Percentiles rank a stretch among this genome's conserved stretches.
These are phyloP conservation scores for Glyphotaelius pellucidus DNA, from an alignment of 2,888 invertebrate species.

Conservation along the genomic window DNA sequence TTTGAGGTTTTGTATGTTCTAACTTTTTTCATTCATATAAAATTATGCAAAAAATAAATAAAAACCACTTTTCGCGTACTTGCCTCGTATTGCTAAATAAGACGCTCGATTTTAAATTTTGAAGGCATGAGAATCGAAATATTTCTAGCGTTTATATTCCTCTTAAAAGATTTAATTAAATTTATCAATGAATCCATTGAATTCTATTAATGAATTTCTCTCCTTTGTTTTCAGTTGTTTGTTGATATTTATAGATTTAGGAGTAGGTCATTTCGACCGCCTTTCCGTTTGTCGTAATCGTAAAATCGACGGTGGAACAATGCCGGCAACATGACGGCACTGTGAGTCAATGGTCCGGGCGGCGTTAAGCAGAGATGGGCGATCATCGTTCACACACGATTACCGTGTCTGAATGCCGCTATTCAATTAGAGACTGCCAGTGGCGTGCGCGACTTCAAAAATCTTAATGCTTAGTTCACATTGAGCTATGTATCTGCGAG, in stretches of 20 bases:
- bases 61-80: no score
- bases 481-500: no score
- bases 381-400: background rate
- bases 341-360: background rate
- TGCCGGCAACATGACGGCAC: background rate
- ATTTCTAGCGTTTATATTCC: no score
- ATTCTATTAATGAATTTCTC: background rate
- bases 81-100: no score
- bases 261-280: background rate
- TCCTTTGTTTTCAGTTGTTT: background rate
- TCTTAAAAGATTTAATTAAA: no score
- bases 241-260: background rate
- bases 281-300: background rate
- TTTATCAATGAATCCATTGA: background rate
- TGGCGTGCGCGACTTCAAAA: background rate
- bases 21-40: no score
- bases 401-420: background rate
- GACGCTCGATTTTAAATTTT: no score
- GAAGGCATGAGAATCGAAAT: no score
- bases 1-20: no score
- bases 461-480: no score
- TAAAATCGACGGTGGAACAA: background rate
- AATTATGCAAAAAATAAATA: no score
- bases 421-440: background rate
- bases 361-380: background rate